Evolutionary conservation across 1,140 invertebrate genomes (phyloP), one percentile per base, ranked within the genome.

Genomic region (Metaphire vulgaris): DNA sequence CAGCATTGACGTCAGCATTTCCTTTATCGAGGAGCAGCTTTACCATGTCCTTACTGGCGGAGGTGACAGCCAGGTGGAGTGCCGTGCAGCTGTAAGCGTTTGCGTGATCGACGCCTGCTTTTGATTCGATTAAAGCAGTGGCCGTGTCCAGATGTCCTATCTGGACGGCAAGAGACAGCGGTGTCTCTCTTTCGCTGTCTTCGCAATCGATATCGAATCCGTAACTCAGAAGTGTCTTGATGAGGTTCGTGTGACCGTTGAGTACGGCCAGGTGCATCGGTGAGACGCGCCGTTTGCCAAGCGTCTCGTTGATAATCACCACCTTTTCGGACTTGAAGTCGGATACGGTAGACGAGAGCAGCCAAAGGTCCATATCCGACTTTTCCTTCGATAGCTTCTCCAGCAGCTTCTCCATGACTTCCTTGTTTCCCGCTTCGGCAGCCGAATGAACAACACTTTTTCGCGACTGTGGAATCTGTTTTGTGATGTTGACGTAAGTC

Each of bases 121-220:
- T 64, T n/a, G n/a, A n/a, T n/a, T 26, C 26, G 28, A 73, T 34
- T 21, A 73, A 30, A 2, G 33, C 72, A 26, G 28, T 64, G 16
- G 41, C 32, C n/a, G 72, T 34, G 12, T 73, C 72, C 34, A 41
- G 32, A 28, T 73, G 72, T 28, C 34, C 72, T 26, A 34, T 31
- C 72, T 41, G 72, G 2, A 73, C 72, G 1, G 72, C 33, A 32
- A 73, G 33, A n/a, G 41, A 34, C 72, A 73, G 41, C 0, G 72
- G 15, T 16, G 72, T 73, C 56, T 73, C 72, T 30, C 34, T 32
- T 73, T 73, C 72, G 41, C 72, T 73, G 41, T 73, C 72, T 73
- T 34, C 34, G 6, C 34, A 31, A 30, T 73, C 33, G 21, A 73
- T 41, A 34, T 28, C 29, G n/a, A 73, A 34, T 6, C 72, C 72